Evolutionary conservation across 2,797 vertebrate species (phyloP), one percentile per base, ranked within the genome.

Genomic region (Morelia viridis): DNA sequence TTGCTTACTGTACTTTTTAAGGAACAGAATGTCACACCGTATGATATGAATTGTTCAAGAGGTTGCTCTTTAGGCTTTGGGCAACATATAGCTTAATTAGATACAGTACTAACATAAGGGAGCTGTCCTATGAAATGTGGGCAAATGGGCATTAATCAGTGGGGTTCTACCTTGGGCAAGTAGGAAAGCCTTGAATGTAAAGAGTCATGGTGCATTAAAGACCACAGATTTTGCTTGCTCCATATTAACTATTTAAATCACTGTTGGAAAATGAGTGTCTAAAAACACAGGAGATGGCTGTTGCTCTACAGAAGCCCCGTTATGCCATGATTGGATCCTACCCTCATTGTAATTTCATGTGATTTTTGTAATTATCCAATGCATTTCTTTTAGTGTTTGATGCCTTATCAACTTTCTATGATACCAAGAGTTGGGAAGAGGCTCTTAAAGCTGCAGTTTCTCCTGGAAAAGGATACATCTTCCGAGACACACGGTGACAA

Each of bases 371-470:
- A 68, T 94, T 93, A 60, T 92, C 1, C 11, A 0, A 58, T 83
- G 0, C 83, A 0, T 91, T 94, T 93, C 46, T 87, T 60, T 87
- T 93, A 99, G 99, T 99, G 76, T 98, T 99, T 88, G 99, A 99
- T 94, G 97, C 99, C 95, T 95, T 99, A 84, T 94, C 97, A 92
- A 97, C 96, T 0, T 98, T 98, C 94, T 97, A 96, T 3, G 97
- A 98, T 85, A 98, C 98, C 0, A 97, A 93, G 86, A 98, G 97
- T 95, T 99, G 99, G 99, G 97, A 96, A 0, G 96, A 97, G 93
- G 98, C 99, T 0, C 92, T 99, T 95, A 97, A 96, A 94, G 94
- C 95, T 6, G 98, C 98, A 61, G 98, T 99, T 92, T 98, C 98
- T 24, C 91, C 57, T 62, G 98, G 98, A 92, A 99, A 99, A 95